Evolutionary conservation across 1,140 invertebrate genomes (phyloP), one percentile per base, ranked within the genome.

Genomic region (Macrobrachium nipponense): DNA sequence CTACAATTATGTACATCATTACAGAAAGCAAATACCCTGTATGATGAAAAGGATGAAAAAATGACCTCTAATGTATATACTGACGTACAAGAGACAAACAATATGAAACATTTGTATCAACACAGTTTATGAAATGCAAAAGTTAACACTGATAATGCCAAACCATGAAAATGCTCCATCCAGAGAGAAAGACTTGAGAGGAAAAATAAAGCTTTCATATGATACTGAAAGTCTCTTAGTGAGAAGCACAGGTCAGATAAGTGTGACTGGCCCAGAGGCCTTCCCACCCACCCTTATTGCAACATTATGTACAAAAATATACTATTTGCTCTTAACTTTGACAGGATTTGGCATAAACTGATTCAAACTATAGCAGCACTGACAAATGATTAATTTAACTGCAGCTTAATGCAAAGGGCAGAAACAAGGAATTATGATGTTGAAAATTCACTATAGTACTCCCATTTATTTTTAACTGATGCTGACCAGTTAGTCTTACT

Each of bases 271-370:
- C 51, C 51, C 51, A 66, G 23, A 64, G 78, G 78, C 78, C 61
- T 43, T 10, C 51, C 51, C 51, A 60, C 72, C 73, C 61, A 62
- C 70, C 73, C 82, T 83, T 83, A 83, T 83, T 83, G 82, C 82
- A 59, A 77, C 76, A 83, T 62, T 77, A 61, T 83, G 58, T 83
- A 83, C 82, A 83, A 83, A 83, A 83, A 83, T 83, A 83, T 83
- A 83, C 59, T 83, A 72, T 83, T 83, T 51, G 51, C 51, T 51
- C 51, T 51, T 76, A 83, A 44, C 43, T 64, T 62, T 27, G 27
- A 83, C 58, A 83, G 72, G 61, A 83, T 83, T 83, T 83, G 82
- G 82, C 82, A 83, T 83, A 70, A 77, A 59, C 76, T 61, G 60
- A 61, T 62, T 66, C 60, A 83, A 76, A 43, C 82, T 62, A 60